These are phyloP conservation scores for Oxyura jamaicensis DNA, from an alignment of 2,113 vertebrate genomes.

Conservation along the genomic window DNA sequence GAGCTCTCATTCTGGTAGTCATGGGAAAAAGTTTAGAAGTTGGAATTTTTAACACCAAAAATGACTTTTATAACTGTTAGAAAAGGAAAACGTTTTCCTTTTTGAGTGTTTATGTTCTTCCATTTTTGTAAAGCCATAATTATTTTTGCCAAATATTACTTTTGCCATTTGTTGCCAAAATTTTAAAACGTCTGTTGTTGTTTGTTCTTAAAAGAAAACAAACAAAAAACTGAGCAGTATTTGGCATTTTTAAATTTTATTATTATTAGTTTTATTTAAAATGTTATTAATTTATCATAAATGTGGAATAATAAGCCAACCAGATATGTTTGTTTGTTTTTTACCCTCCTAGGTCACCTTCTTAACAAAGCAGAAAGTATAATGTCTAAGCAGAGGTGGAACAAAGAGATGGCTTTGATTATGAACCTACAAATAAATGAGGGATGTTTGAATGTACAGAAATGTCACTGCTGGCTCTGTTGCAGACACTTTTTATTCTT, in stretches of 20 bases:
- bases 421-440: neutral
- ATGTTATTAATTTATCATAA: neutral
- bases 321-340: neutral
- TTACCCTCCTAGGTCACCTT: neutral
- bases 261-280: too few species aligned
- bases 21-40: neutral
- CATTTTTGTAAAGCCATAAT: neutral
- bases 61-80: neutral
- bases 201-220: too few species aligned
- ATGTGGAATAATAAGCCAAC: neutral
- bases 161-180: too few species aligned
- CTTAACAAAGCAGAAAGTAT: neutral
- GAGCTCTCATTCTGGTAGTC: neutral
- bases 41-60: neutral
- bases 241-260: too few species aligned
- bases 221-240: too few species aligned
- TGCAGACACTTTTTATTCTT: neutral
- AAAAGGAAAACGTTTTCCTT: neutral
- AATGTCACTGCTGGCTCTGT: neutral
- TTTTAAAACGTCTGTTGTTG: too few species aligned
- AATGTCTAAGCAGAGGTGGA: neutral
- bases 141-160: neutral
- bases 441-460: too few species aligned
- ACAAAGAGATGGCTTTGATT: neutral
- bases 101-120: neutral